Evolutionary conservation across 2,113 vertebrate genomes (phyloP), one percentile per base, ranked within the genome.

Genomic region (Corapipo altera): DNA sequence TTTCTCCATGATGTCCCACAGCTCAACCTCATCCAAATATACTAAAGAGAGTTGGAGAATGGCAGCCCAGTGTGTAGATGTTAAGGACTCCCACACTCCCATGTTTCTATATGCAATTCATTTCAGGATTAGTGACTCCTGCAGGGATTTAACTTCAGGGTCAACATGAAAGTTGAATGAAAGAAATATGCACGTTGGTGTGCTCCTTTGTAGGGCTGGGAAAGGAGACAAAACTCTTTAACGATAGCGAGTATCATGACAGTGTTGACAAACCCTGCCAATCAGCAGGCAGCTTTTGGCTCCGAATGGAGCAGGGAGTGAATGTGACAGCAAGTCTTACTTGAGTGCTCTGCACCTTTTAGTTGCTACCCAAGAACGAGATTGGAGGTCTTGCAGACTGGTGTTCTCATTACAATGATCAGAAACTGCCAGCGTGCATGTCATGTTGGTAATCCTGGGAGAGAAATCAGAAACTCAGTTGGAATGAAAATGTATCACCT

Each of bases 401-500:
- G 27, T 37, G 43, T 77, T 51, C 88, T 85, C 82, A 30, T 76
- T 70, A 41, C 19, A 23, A 9, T 3, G 39, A 64, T n/a, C 8
- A 12, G 65, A 78, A 78, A 52, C 41, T 49, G 58, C 51, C 64
- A 13, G 33, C 3, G 21, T 69, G 48, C 2, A 1, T 49, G 49
- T 35, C 37, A 6, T 18, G 72, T 37, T 62, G 73, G 44, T 12
- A 78, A 69, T 67, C 67, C 67, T 0, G 0, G 35, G 69, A 71
- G 52, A 61, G 65, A 92, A 90, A 92, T 61, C 61, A 72, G 88
- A 70, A 79, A 57, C 69, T 77, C 55, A 65, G 52, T 41, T 86
- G 88, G 69, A 94, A 64, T 0, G 7, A 49, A 93, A 89, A 52
- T 32, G 0, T 0, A 52, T 64, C 78, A 91, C n/a, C 84, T 93